Percentiles rank a stretch among this genome's conserved stretches.
Evolutionary conservation across 2,888 invertebrate species (phyloP).

Genomic region (Ophion obscuratus): DNA sequence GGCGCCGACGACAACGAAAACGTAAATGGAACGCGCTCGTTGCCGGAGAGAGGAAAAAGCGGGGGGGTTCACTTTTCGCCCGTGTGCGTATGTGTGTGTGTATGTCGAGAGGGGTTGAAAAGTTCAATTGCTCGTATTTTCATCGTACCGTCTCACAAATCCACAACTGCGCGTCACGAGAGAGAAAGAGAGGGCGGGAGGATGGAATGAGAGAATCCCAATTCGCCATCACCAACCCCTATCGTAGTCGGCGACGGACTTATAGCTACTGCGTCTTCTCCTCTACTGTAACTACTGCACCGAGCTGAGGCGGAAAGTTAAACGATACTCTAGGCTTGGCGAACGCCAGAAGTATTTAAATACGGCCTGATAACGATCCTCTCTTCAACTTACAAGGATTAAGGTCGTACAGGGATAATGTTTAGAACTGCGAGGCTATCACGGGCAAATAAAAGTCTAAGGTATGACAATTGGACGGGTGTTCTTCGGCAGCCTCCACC

Average conservation of each 20-base stretch:
- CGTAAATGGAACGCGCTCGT: constrained; percentile 67
- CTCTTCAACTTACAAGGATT: neutral
- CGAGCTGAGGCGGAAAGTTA: constrained; percentile 63
- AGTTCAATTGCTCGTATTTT: constrained; percentile 84
- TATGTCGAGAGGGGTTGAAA: constrained; percentile 80
- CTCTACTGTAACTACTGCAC: constrained; percentile 47
- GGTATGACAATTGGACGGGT: no score
- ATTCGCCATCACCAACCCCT: constrained; percentile 46
- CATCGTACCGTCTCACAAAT: constrained; percentile 82
- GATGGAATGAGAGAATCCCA: constrained; percentile 38
- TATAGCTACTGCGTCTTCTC: constrained; percentile 30
- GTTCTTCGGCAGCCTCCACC: no score
- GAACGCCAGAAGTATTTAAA: constrained; percentile 60
- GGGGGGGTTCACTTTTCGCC: constrained; percentile 16
- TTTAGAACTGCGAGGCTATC: no score
- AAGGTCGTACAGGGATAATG: no score
- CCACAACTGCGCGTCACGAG: constrained; percentile 71
- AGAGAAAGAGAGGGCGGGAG: constrained; percentile 46
- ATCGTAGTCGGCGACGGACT: constrained; percentile 41
- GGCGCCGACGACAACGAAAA: constrained; percentile 53
- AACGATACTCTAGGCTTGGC: constrained; percentile 58
- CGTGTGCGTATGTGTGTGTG: constrained; percentile 68
- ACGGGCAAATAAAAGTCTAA: no score
- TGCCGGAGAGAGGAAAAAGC: constrained; percentile 50
- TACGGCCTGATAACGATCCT: constrained; percentile 35